phyloP scores from a whole-genome alignment of 2,113 vertebrate species.

The Prinia subflava region DNA sequence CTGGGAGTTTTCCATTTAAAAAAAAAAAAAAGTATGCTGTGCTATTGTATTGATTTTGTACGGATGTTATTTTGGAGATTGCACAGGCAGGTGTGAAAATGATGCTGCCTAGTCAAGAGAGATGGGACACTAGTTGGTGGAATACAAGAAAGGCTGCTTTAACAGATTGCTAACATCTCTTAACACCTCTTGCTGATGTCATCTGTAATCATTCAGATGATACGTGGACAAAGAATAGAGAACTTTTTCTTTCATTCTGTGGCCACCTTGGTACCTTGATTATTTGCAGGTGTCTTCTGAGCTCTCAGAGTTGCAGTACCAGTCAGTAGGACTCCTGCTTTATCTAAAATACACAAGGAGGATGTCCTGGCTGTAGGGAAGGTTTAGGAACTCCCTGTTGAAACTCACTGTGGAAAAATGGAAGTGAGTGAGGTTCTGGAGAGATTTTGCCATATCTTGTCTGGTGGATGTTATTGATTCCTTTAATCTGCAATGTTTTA shows the following conservation, averaged over 20 bases:
- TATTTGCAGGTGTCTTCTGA: background rate
- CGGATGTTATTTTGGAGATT: background rate
- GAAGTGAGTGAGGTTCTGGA: background rate
- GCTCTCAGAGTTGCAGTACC: background rate
- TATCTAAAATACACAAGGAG: accelerated
- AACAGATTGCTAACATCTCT: background rate
- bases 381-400: background rate
- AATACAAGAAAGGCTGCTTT: background rate
- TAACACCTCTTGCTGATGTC: background rate
- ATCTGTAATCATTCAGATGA: background rate
- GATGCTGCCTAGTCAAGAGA: background rate
- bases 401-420: background rate
- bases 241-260: background rate
- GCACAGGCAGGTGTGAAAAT: background rate
- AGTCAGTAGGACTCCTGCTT: background rate
- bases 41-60: background rate
- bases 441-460: background rate
- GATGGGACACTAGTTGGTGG: background rate
- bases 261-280: background rate
- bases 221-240: background rate
- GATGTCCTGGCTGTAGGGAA: background rate
- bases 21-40: background rate
- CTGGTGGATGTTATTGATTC: background rate
- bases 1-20: background rate
- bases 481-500: background rate